Evolutionary conservation across 2,888 invertebrate genomes (phyloP), one percentile per base, ranked within the genome.

Genomic region (Caenorhabditis sinica): DNA sequence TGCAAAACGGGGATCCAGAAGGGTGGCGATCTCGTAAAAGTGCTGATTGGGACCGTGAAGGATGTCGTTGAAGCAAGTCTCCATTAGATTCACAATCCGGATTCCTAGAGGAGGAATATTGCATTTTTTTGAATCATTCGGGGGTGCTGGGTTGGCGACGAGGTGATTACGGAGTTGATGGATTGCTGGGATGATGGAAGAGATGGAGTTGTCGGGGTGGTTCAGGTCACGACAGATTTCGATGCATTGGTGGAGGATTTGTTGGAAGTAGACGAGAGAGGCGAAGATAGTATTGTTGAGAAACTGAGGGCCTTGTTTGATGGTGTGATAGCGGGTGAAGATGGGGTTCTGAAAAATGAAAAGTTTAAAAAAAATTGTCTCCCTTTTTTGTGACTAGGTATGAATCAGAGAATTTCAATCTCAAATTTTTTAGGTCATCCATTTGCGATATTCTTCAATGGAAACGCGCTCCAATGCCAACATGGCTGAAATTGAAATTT

Each of bases 211-310:
- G 36, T n/a, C 23, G 5, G 63, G 53, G 0, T 20, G n/a, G 20
- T 40, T 51, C 13, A 74, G 36, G 1, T 53, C 23, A 17, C 40
- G 0, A n/a, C 45, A 49, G 20, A 25, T 25, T 11, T 49, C 15
- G 13, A 61, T 2, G 23, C 74, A 74, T n/a, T 74, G 51, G 33
- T 74, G 74, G 5, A 74, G 63, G 13, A 73, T n/a, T 1, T 61
- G 49, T 30, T 61, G 60, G 20, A 73, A 45, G 23, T 61, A 61
- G 17, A 61, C n/a, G 2, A 73, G 61, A 20, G 58, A 23, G 23
- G 8, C 20, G 51, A 51, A 13, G 13, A 40, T n/a, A n/a, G 6
- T 6, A 6, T 11, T 11, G 40, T 6, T 11, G 40, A 40, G 40
- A 13, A 40, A 40, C 11, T 6, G 2, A 13, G 40, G 40, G 13